phyloP scores from a whole-genome alignment of 2,113 vertebrate genomes.

The Alosa alosa region DNA sequence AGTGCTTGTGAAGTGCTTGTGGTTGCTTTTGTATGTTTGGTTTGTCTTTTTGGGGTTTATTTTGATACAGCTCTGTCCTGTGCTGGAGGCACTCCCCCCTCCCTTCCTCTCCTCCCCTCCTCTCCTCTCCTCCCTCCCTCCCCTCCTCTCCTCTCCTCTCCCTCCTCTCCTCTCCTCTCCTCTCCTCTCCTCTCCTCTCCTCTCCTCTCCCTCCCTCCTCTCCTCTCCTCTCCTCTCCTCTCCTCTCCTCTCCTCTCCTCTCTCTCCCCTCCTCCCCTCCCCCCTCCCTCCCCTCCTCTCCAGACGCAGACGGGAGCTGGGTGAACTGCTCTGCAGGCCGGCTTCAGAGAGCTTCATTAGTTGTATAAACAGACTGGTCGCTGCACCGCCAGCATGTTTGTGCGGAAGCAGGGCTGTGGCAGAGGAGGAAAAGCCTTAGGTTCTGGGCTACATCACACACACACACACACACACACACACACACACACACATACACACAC shows the following conservation, averaged over 20 bases:
- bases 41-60: not conserved
- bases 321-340: not conserved
- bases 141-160: too few species aligned
- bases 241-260: too few species aligned
- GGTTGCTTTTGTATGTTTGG: too few species aligned
- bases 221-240: not conserved
- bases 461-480: not conserved
- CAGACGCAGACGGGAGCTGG: not conserved
- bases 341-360: constrained; percentile 8
- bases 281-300: too few species aligned
- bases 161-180: not conserved
- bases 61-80: not conserved
- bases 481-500: not conserved
- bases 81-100: too few species aligned
- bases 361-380: not conserved
- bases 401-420: not conserved
- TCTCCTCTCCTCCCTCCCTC: too few species aligned
- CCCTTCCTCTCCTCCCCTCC: too few species aligned
- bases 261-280: too few species aligned
- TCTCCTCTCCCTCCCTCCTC: too few species aligned
- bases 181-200: too few species aligned
- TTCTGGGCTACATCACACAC: not conserved
- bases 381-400: not conserved
- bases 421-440: constrained; percentile 14
- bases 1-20: too few species aligned